phyloP scores from a whole-genome alignment of 2,888 invertebrate species.

The Cremastinae sp. region DNA sequence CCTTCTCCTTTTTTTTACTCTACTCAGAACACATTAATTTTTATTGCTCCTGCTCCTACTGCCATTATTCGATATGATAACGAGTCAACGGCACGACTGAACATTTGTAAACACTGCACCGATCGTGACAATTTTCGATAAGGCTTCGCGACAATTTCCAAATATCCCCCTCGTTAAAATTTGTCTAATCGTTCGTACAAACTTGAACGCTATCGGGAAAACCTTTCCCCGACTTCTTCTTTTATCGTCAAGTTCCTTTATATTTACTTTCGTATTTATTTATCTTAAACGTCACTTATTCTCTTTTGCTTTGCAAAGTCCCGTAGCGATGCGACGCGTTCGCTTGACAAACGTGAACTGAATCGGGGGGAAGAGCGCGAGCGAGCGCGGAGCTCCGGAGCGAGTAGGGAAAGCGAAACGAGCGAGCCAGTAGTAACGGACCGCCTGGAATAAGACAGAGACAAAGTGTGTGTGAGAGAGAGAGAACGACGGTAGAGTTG shows the following conservation, averaged over 20 bases:
- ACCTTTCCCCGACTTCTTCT: too few species aligned
- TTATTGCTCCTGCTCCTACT: neutral
- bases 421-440: conserved; percentile 62
- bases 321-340: conserved; percentile 51
- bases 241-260: neutral
- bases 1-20: neutral
- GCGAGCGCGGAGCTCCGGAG: conserved; percentile 42
- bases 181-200: too few species aligned
- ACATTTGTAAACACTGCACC: neutral
- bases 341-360: conserved; percentile 65
- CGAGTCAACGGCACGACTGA: too few species aligned
- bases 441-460: neutral
- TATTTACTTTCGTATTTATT: conserved; percentile 6
- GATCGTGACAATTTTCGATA: neutral
- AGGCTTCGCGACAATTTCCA: neutral
- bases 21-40: conserved; percentile 2
- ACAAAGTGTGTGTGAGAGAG: too few species aligned
- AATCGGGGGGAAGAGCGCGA: conserved; percentile 39
- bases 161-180: too few species aligned
- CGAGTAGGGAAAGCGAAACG: conserved; percentile 44
- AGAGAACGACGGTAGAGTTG: neutral
- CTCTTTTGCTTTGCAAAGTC: neutral
- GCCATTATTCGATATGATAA: too few species aligned
- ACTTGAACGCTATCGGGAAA: too few species aligned
- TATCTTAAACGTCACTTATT: neutral